These are phyloP conservation scores for Acanthosoma haemorrhoidale DNA, from an alignment of 2,888 invertebrate genomes.

Conservation along the genomic window DNA sequence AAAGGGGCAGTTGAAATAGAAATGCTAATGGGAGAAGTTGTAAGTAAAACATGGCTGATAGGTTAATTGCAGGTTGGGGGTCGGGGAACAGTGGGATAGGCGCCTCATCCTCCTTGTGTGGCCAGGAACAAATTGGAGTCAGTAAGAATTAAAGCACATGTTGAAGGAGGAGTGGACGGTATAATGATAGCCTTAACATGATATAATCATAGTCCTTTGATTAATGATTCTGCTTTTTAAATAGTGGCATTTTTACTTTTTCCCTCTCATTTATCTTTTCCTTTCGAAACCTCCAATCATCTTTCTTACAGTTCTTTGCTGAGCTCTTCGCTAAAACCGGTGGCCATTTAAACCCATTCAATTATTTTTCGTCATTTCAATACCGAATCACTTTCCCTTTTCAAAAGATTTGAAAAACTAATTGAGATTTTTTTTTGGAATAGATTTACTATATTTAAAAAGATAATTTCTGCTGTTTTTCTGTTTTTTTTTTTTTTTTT, in stretches of 20 bases:
- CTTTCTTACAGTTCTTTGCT: not conserved
- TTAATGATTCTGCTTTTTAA: slow-evolving; percentile 35
- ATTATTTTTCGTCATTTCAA: not conserved
- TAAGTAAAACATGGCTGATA: slow-evolving; percentile 38
- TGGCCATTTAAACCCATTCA: not conserved
- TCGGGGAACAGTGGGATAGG: slow-evolving; percentile 37
- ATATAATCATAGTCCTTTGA: slow-evolving; percentile 36
- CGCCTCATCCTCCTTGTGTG: slow-evolving; percentile 38
- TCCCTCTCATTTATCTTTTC: slow-evolving; percentile 31
- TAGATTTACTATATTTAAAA: too few species aligned
- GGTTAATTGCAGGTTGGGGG: slow-evolving; percentile 36
- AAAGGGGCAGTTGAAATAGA: slow-evolving; percentile 28
- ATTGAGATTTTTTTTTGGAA: too few species aligned
- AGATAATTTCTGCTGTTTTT: too few species aligned
- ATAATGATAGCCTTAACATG: slow-evolving; percentile 34
- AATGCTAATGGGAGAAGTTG: slow-evolving; percentile 36
- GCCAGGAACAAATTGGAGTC: slow-evolving; percentile 38
- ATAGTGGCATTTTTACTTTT: slow-evolving; percentile 37
- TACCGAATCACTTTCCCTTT: not conserved
- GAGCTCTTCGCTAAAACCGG: slow-evolving; percentile 17
- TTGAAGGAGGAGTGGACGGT: slow-evolving; percentile 32
- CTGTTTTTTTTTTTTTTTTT: not conserved
- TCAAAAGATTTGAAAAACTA: too few species aligned
- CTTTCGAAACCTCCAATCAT: slow-evolving; percentile 13
- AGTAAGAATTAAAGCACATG: slow-evolving; percentile 39